Evolutionary conservation across 2,797 vertebrate genomes (phyloP).

Genomic region (Catharus ustulatus): DNA sequence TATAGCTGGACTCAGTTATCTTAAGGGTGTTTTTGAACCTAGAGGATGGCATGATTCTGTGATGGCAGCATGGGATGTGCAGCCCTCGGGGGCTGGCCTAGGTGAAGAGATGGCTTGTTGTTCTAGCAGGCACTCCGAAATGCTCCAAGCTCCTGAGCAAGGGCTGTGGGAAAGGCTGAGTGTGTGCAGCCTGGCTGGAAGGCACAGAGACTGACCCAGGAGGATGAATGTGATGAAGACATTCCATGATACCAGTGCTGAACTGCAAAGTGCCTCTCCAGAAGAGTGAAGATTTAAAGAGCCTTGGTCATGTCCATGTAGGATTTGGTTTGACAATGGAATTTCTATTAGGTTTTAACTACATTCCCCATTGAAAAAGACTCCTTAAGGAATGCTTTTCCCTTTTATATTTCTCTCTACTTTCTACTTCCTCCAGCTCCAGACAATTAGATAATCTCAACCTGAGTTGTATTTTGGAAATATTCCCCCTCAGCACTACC

Average conservation of each 20-base stretch:
- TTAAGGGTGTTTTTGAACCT: not conserved
- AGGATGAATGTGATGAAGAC: not conserved
- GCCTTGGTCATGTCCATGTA: not conserved
- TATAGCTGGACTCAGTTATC: not conserved
- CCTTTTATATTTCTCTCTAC: not conserved
- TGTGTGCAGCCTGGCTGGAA: not conserved
- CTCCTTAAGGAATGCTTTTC: not conserved
- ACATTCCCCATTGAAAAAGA: not conserved
- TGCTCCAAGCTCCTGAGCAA: not conserved
- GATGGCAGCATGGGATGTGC: not conserved
- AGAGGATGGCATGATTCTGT: not conserved
- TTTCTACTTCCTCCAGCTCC: not conserved
- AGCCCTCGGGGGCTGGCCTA: not conserved
- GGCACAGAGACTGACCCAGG: slow-evolving; percentile 17
- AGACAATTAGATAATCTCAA: not conserved
- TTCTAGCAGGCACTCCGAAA: not conserved
- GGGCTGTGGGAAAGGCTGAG: not conserved
- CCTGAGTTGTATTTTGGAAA: not conserved
- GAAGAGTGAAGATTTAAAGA: not conserved
- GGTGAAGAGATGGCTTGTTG: not conserved
- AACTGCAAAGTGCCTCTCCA: not conserved
- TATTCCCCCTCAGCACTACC: not conserved
- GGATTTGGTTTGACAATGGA: not conserved
- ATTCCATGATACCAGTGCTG: not conserved
- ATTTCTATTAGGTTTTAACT: not conserved